A percentile compares a stretch with the other conserved stretches of the same genome.
phyloP scores from a whole-genome alignment of 2,113 vertebrate species.

The Chamaea fasciata region DNA sequence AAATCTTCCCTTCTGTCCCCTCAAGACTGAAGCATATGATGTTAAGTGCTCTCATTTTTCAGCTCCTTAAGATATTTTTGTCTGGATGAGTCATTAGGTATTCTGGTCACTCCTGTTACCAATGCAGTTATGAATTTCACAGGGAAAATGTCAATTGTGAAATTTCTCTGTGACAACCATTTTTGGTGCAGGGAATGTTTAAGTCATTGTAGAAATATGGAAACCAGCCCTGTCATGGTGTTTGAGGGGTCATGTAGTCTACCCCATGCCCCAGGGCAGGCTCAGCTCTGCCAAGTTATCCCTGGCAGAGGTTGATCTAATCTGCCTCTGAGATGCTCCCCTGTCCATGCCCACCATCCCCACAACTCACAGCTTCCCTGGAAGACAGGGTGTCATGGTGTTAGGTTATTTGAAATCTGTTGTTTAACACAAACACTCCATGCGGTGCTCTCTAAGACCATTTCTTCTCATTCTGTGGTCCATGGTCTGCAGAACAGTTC shows the following conservation, averaged over 20 bases:
- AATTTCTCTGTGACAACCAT: background rate
- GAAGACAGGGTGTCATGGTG: background rate
- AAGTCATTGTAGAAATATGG: background rate
- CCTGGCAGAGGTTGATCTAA: background rate
- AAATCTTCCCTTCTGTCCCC: background rate
- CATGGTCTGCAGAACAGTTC: background rate
- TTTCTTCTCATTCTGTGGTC: background rate
- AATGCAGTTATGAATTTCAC: constrained; percentile 10
- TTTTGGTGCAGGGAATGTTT: background rate
- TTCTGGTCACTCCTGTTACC: constrained; percentile 42
- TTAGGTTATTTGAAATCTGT: background rate
- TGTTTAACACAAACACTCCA: background rate
- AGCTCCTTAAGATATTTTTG: constrained; percentile 39
- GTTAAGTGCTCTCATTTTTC: constrained; percentile 17
- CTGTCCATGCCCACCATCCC: fast-evolving
- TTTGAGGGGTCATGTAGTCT: background rate
- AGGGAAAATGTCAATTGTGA: background rate
- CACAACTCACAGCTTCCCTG: background rate
- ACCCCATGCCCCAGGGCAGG: background rate
- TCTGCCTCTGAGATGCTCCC: background rate
- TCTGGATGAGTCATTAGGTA: constrained; percentile 41
- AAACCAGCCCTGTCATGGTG: background rate
- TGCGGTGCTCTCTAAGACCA: background rate
- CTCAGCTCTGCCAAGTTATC: background rate
- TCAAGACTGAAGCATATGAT: constrained; percentile 11